These are phyloP conservation scores for Protophormia terraenovae DNA, from an alignment of 2,888 invertebrate genomes.

Conservation along the genomic window DNA sequence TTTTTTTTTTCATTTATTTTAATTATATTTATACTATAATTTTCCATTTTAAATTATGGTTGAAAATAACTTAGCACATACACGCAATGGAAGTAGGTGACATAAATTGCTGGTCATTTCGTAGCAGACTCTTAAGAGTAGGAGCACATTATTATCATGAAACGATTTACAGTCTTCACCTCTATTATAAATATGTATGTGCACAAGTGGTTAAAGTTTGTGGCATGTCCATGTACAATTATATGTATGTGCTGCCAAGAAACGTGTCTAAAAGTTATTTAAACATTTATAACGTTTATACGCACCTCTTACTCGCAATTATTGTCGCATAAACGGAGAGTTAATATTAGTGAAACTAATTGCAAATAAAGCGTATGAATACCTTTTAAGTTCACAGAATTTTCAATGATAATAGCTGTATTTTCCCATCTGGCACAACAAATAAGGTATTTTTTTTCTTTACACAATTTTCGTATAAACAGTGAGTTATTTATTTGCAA, in stretches of 20 bases:
- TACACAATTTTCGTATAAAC: no score
- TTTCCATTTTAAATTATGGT: neutral
- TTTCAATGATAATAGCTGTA: no score
- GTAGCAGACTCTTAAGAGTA: neutral
- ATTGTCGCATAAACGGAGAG: no score
- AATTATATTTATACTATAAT: neutral
- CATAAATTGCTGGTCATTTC: neutral
- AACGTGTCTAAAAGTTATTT: constrained; percentile 3
- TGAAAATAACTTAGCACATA: neutral
- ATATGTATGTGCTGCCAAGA: neutral
- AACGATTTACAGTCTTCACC: neutral
- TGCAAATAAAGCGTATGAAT: no score
- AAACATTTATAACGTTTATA: no score
- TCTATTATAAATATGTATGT: neutral
- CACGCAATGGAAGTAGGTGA: neutral
- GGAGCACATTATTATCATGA: neutral
- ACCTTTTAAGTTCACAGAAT: no score
- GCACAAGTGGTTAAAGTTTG: neutral
- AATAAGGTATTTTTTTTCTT: no score
- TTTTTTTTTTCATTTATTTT: neutral
- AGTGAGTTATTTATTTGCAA: no score
- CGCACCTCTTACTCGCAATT: no score
- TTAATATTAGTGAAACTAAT: no score
- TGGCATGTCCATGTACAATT: neutral
- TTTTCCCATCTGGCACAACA: no score